phyloP scores from a whole-genome alignment of 2,797 vertebrate genomes.

The Oryzias sinensis region DNA sequence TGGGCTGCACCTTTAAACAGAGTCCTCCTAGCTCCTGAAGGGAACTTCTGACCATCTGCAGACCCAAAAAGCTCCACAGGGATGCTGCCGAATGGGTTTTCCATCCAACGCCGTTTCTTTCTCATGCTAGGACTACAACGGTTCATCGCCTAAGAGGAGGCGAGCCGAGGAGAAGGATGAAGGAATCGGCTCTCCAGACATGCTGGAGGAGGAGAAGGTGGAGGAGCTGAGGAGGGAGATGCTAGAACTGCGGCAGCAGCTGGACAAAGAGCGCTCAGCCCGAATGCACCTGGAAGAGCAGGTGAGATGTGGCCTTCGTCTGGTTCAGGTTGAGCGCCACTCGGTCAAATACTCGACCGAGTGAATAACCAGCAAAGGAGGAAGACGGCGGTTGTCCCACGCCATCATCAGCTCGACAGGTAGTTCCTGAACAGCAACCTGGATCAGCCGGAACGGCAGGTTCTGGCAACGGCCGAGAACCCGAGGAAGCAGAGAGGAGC shows the following conservation, averaged over 20 bases:
- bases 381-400: neutral
- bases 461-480: slow-evolving; percentile 17
- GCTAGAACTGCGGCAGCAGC: slow-evolving; percentile 69
- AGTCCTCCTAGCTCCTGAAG: too few species aligned
- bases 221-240: slow-evolving; percentile 67
- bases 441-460: slow-evolving; percentile 43
- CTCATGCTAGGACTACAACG: slow-evolving; percentile 83
- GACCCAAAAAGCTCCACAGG: neutral
- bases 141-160: slow-evolving; percentile 86
- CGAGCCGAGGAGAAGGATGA: slow-evolving; percentile 89
- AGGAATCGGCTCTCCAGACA: slow-evolving; percentile 84
- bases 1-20: too few species aligned
- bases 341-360: too few species aligned
- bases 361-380: neutral
- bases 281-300: slow-evolving; percentile 73
- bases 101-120: neutral
- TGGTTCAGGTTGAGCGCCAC: too few species aligned
- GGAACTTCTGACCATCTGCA: too few species aligned
- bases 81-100: neutral
- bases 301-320: slow-evolving; percentile 44
- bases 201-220: slow-evolving; percentile 71
- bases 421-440: slow-evolving; percentile 20
- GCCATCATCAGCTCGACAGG: neutral
- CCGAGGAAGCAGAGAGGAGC: neutral
- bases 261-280: slow-evolving; percentile 75